Percentiles rank a stretch among this genome's conserved stretches.
Evolutionary conservation across 2,797 vertebrate species (phyloP).

Genomic region (Liparis tanakae): DNA sequence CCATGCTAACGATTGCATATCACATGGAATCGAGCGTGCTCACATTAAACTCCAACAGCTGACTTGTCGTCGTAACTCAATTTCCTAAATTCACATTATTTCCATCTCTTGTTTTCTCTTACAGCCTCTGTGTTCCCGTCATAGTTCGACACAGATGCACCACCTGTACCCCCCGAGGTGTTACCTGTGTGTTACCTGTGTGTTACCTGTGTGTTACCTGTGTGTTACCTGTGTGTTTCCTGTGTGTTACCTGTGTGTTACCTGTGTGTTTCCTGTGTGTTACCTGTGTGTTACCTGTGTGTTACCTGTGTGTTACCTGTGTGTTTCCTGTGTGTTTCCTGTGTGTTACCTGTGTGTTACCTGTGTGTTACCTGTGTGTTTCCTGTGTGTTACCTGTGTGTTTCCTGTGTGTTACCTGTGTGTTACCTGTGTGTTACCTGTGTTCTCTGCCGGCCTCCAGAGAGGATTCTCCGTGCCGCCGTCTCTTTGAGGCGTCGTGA

Average conservation of each 20-base stretch:
- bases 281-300: too few relatives aligned
- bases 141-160: conserved; percentile 31
- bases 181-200: conserved; percentile 48
- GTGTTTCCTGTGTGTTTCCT: conserved; percentile 51
- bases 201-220: too few relatives aligned
- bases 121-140: neutral
- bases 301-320: too few relatives aligned
- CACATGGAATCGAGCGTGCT: neutral
- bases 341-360: too few relatives aligned
- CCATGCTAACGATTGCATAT: neutral
- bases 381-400: conserved; percentile 42
- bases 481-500: conserved; percentile 72
- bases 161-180: conserved; percentile 23
- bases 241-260: too few relatives aligned
- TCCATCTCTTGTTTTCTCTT: neutral
- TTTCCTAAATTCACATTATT: neutral
- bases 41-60: neutral
- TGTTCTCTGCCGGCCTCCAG: conserved; percentile 55
- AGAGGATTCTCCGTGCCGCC: conserved; percentile 77
- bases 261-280: conserved; percentile 48
- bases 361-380: too few relatives aligned
- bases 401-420: conserved; percentile 51
- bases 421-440: too few relatives aligned
- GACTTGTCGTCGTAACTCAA: neutral
- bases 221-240: too few relatives aligned